Evolutionary conservation across 1,140 invertebrate species (phyloP).

Genomic region (Drosophila willistoni): DNA sequence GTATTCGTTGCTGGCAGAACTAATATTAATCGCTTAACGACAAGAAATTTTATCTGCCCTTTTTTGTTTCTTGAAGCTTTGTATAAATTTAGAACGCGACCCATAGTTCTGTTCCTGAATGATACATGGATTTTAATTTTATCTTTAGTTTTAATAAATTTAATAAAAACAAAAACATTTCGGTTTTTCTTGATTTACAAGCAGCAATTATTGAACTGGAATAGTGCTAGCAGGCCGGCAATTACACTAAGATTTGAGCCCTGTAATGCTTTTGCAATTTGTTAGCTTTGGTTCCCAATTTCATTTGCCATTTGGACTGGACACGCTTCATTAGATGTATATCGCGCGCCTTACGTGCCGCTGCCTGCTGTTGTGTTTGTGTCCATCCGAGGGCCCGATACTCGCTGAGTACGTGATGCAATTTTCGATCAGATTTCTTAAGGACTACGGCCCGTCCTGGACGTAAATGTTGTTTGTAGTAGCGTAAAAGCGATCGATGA

Average conservation of each 20-base stretch:
- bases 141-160: too few species aligned
- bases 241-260: constrained; percentile 90
- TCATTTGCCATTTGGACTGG: constrained; percentile 90
- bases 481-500: constrained; percentile 93
- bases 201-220: neutral
- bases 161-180: too few species aligned
- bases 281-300: constrained; percentile 92
- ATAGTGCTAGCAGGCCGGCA: neutral
- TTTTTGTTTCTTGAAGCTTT: too few species aligned
- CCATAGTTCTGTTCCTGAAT: too few species aligned
- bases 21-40: too few species aligned
- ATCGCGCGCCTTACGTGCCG: constrained; percentile 91
- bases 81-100: too few species aligned
- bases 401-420: constrained; percentile 89
- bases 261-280: constrained; percentile 94
- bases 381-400: constrained; percentile 95
- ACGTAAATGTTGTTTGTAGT: constrained; percentile 91
- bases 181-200: neutral
- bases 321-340: constrained; percentile 92
- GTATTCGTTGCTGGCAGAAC: too few species aligned
- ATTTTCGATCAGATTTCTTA: constrained; percentile 86
- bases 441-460: constrained; percentile 85
- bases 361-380: constrained; percentile 87
- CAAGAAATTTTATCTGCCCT: too few species aligned
- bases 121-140: too few species aligned